Evolutionary conservation across 2,113 vertebrate genomes (phyloP), one percentile per base, ranked within the genome.

Genomic region (Actinemys pallida): DNA sequence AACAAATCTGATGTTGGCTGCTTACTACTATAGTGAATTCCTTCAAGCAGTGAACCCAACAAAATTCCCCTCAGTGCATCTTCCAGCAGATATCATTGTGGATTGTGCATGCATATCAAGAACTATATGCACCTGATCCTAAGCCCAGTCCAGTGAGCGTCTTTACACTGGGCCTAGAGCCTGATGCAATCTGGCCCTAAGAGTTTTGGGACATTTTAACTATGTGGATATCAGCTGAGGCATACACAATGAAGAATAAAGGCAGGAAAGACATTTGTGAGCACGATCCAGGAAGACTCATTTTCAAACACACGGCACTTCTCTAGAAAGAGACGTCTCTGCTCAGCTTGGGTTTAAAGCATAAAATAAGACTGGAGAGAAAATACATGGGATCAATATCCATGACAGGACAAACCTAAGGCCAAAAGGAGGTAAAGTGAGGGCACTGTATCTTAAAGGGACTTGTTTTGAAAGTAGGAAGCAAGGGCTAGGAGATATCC

Each of bases 211-310:
- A 10, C 65, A 72, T 39, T 72, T 5, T 39, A 72, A 39, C 65
- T 10, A 72, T 2, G 10, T n/a, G n/a, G 65, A 39, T 9, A 20
- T 5, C 47, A 22, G 1, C 14, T 0, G 0, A 90, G 42, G 31
- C 16, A 59, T 2, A 27, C 0, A 0, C 29, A 53, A 8, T 3
- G 39, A 84, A 88, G 24, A 80, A 24, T 17, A 59, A 29, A 5
- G 45, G 10, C 6, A 78, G 7, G 31, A 9, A 27, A 19, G 39
- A 69, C 5, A 24, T 14, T 19, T 53, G 31, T 27, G 80, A 91
- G 31, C 24, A 22, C 3, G 2, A 39, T 72, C n/a, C 35, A 78
- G 53, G 56, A 0, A 0, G 0, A 88, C 35, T 27, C 27, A 49
- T 80, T 0, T 4, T 6, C 4, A 24, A 89, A 65, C 35, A 75